A percentile compares a stretch with the other conserved stretches of the same genome.
phyloP scores from a whole-genome alignment of 2,797 vertebrate genomes.

The Coluber constrictor region DNA sequence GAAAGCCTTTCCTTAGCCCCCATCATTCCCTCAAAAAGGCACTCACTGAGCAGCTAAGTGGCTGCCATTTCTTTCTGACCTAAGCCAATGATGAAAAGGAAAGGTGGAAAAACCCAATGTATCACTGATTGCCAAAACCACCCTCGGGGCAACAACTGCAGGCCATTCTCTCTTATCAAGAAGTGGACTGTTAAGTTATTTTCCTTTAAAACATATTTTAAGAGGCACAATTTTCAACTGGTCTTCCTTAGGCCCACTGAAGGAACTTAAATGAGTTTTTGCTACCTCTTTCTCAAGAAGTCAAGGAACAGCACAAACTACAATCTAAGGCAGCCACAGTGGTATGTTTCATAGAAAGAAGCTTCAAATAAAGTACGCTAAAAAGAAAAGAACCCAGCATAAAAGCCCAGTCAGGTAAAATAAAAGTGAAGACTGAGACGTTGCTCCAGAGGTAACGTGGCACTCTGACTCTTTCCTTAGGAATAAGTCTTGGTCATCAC shows the following conservation, averaged over 20 bases:
- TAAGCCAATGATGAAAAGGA: not conserved
- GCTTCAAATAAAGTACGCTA: not conserved
- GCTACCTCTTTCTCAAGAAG: not conserved
- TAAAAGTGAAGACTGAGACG: not conserved
- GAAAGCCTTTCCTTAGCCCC: not conserved
- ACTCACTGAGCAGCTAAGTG: not conserved
- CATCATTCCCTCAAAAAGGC: not conserved
- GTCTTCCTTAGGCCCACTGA: not conserved
- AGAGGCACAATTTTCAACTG: slow-evolving; percentile 3
- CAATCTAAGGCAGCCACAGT: slow-evolving; percentile 1
- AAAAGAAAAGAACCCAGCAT: not conserved
- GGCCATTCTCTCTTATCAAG: not conserved
- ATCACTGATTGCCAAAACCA: not conserved
- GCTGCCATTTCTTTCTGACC: not conserved
- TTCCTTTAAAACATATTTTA: not conserved
- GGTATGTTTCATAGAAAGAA: not conserved
- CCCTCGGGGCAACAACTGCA: not conserved
- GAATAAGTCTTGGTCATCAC: slow-evolving; percentile 3
- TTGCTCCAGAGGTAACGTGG: not conserved
- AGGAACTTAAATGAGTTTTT: not conserved
- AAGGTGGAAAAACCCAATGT: not conserved
- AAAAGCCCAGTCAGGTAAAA: not conserved
- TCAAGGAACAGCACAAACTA: not conserved
- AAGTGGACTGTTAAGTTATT: not conserved
- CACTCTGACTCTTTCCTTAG: slow-evolving; percentile 1